These are phyloP conservation scores for Chamaetylas fuelleborni DNA, from an alignment of 2,113 vertebrate species.

Conservation along the genomic window DNA sequence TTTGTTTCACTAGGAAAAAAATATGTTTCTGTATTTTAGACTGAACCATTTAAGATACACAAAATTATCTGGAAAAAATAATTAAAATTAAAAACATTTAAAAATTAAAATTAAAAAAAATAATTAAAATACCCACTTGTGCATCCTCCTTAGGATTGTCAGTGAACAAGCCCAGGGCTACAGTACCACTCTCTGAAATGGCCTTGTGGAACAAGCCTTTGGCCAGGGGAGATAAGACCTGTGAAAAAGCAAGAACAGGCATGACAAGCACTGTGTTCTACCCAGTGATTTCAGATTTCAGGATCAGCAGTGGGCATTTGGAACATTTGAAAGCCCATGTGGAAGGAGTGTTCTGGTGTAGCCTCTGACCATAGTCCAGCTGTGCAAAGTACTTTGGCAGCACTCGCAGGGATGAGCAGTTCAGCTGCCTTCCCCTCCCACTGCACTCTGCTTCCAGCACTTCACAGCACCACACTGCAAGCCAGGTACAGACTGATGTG, in stretches of 20 bases:
- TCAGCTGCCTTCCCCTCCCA: neutral
- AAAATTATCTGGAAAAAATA: neutral
- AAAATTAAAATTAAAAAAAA: too few relatives aligned
- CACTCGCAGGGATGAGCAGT: neutral
- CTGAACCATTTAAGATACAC: neutral
- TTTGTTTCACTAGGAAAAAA: neutral
- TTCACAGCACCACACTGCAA: neutral
- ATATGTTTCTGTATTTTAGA: neutral
- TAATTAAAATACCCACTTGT: neutral
- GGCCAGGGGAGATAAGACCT: constrained; percentile 82
- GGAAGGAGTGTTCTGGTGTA: neutral
- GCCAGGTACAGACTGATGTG: rapidly evolving
- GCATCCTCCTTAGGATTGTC: neutral
- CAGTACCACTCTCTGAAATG: constrained; percentile 82
- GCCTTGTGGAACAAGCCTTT: constrained; percentile 79
- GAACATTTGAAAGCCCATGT: neutral
- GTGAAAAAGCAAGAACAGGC: neutral
- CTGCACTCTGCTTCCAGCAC: neutral
- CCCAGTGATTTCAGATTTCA: neutral
- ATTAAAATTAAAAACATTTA: neutral
- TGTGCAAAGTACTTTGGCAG: neutral
- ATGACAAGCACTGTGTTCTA: neutral
- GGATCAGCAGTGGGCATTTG: neutral
- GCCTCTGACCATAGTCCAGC: neutral
- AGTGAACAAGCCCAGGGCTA: neutral